Evolutionary conservation across 2,888 invertebrate genomes (phyloP), one percentile per base, ranked within the genome.

Genomic region (Hirudinaria manillensis): DNA sequence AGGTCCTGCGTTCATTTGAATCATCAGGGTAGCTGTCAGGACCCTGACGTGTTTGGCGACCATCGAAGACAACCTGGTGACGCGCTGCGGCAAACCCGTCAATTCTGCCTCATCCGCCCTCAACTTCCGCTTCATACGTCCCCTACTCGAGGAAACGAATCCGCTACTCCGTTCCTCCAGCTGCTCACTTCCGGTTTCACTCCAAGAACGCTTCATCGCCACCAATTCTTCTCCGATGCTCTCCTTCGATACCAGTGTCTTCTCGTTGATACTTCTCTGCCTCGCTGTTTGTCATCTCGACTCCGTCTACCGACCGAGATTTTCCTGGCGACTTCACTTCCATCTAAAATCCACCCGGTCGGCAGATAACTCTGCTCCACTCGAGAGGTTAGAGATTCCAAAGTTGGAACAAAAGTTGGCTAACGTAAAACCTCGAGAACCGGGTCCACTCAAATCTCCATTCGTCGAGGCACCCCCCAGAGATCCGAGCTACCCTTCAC

Each of bases 51-150:
- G 68, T 32, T 32, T 68, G 68, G 34, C 36, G 4, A 36, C 32
- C 68, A 68, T 68, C 6, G 34, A 68, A 24, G 32, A 32, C 32
- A 68, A 68, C 36, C 36, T 68, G 36, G 2, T n/a, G 7, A 34
- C n/a, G 10, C 68, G 36, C 68, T 68, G 68, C 36, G 34, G 32
- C 32, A 32, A 34, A n/a, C 32, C 32, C 36, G n/a, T 32, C 32
- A 32, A 36, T 68, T 10, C 32, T 1, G 68, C 68, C 36, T 68
- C 68, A n/a, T 24, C n/a, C 32, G 68, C 32, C 13, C 36, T 68
- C 34, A 68, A 68, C 68, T 34, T 29, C 68, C 68, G 68, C 34
- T 68, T 34, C 68, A 68, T 68, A 29, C 34, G 36, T 7, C 68
- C 68, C 32, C 32, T 68, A 2, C 34, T 68, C n/a, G 68, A 68